Percentiles rank a stretch among this genome's conserved stretches.
These are phyloP conservation scores for Eleginops maclovinus DNA, from an alignment of 2,113 vertebrate genomes.

Conservation along the genomic window DNA sequence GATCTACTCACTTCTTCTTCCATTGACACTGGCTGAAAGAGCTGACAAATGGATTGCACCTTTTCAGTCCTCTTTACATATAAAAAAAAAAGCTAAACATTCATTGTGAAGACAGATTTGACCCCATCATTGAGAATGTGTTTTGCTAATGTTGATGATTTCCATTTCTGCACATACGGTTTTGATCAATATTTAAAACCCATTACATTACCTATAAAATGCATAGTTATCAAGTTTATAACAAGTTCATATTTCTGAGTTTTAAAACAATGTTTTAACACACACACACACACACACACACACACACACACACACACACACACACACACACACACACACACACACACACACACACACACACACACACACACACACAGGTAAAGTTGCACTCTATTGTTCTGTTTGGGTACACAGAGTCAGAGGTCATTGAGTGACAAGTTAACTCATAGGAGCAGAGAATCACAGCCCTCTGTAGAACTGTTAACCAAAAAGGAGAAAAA, in stretches of 20 bases:
- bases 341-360: neutral
- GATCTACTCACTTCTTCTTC: neutral
- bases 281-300: too few species aligned
- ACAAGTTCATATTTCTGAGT: neutral
- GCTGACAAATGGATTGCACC: neutral
- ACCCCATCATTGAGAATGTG: neutral
- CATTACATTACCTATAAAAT: slow-evolving; percentile 3
- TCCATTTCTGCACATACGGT: neutral
- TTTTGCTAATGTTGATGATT: slow-evolving; percentile 2
- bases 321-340: too few species aligned
- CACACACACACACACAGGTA: slow-evolving; percentile 11
- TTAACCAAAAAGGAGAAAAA: slow-evolving; percentile 34
- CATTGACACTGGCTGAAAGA: neutral
- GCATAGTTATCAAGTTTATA: neutral
- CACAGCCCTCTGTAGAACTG: slow-evolving; percentile 15
- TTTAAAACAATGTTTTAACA: neutral
- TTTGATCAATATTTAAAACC: slow-evolving; percentile 1
- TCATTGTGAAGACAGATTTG: neutral
- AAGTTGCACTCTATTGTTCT: slow-evolving; percentile 34
- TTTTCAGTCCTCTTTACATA: neutral
- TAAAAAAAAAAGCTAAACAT: neutral
- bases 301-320: too few species aligned
- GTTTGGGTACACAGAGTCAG: slow-evolving; percentile 18
- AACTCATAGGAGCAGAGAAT: slow-evolving; percentile 52
- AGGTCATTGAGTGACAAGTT: slow-evolving; percentile 58